Conservation (phyloP, 2,797 vertebrate species). For the Halcyon smyrnensis region DNA sequence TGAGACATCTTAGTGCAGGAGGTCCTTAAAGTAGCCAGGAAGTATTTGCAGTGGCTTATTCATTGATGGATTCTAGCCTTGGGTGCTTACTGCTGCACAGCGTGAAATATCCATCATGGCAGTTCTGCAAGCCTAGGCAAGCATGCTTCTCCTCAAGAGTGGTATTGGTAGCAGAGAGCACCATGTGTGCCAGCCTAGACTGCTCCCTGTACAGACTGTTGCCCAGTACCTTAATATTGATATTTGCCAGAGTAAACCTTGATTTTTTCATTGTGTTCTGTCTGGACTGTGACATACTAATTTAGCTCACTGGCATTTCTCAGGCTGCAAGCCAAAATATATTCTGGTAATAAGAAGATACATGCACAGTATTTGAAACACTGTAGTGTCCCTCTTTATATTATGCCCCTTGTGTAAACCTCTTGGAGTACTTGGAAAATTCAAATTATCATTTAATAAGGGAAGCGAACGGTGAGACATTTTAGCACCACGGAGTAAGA, state of each 20-base stretch:
- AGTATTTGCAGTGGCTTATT: neutral
- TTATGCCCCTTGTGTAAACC: neutral
- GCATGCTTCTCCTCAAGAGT: neutral
- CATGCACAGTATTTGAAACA: neutral
- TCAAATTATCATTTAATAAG: neutral
- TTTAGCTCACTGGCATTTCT: neutral
- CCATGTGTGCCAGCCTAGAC: neutral
- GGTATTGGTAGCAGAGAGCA: neutral
- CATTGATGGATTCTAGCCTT: neutral
- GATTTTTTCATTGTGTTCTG: neutral
- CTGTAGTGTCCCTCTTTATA: neutral
- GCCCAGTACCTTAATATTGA: neutral
- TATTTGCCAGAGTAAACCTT: neutral
- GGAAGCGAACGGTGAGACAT: neutral
- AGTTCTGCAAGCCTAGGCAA: neutral
- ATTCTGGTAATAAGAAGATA: neutral
- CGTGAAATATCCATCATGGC: neutral
- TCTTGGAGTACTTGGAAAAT: neutral
- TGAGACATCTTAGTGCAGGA: neutral
- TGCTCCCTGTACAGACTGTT: neutral
- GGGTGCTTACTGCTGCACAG: neutral
- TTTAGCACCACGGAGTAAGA: neutral
- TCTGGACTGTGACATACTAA: neutral
- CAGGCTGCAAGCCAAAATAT: neutral
- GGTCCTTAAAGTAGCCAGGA: neutral